Conservation (phyloP, 2,888 invertebrate species). For the Drosophila yooni region DNA sequence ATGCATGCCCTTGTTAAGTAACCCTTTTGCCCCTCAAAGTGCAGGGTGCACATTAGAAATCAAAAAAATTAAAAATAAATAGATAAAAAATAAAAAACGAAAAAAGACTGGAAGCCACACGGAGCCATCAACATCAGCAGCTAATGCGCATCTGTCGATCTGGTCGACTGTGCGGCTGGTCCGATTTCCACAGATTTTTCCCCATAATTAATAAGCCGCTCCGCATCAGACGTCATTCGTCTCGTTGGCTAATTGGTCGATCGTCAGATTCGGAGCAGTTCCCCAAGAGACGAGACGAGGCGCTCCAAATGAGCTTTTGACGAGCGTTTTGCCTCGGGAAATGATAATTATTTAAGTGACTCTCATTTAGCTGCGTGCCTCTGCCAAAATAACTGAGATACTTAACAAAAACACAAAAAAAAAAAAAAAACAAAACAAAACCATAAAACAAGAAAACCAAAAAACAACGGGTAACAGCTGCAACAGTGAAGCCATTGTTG, state of each 20-base stretch:
- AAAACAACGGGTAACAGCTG: conserved; percentile 31
- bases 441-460: neutral
- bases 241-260: conserved; percentile 73
- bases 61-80: neutral
- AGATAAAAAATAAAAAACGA: conserved; percentile 7
- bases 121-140: conserved; percentile 68
- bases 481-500: conserved; percentile 17
- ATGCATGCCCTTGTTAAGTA: neutral
- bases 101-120: conserved; percentile 71
- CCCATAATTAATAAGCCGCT: conserved; percentile 70
- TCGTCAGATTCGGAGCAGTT: conserved; percentile 51
- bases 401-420: neutral
- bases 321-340: conserved; percentile 74
- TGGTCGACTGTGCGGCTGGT: conserved; percentile 11
- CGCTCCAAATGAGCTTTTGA: conserved; percentile 74
- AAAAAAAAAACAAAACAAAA: neutral
- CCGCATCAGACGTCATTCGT: conserved; percentile 54
- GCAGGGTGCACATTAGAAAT: conserved; percentile 14
- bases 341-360: conserved; percentile 77
- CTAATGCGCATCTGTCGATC: conserved; percentile 62
- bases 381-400: conserved; percentile 50
- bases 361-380: conserved; percentile 56
- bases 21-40: neutral
- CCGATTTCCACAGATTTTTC: conserved; percentile 69
- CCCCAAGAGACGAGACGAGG: conserved; percentile 1